A percentile compares a stretch with the other conserved stretches of the same genome.
Evolutionary conservation across 2,888 invertebrate species (phyloP).

Genomic region (Bunonema sp.): DNA sequence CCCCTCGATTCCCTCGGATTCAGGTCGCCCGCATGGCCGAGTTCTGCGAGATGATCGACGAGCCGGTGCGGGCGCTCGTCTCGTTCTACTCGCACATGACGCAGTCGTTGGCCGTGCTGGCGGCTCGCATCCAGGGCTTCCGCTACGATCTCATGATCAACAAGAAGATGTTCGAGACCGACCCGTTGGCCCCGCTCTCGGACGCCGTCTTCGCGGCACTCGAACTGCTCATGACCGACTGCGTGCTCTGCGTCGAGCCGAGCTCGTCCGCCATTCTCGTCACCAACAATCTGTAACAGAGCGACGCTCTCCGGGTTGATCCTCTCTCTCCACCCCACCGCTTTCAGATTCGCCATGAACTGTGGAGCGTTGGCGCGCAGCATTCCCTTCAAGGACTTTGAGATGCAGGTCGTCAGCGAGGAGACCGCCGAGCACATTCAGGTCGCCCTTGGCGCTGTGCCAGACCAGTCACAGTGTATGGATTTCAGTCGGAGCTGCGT

Average conservation of each 20-base stretch:
- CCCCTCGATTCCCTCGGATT: no score
- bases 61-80: slow-evolving; percentile 19
- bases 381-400: slow-evolving; percentile 38
- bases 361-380: slow-evolving; percentile 35
- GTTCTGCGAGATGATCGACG: slow-evolving; percentile 11
- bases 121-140: slow-evolving; percentile 33
- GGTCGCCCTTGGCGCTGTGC: slow-evolving; percentile 1
- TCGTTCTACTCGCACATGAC: slow-evolving; percentile 37
- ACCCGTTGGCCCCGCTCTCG: slow-evolving; percentile 27
- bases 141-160: slow-evolving; percentile 32
- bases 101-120: slow-evolving; percentile 32
- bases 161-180: slow-evolving; percentile 16
- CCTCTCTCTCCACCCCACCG: slow-evolving; percentile 13
- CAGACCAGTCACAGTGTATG: neutral
- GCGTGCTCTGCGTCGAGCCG: slow-evolving; percentile 36
- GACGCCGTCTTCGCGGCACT: slow-evolving; percentile 37
- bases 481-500: slow-evolving; percentile 26
- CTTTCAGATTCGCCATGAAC: slow-evolving; percentile 20
- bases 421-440: slow-evolving; percentile 38
- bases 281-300: slow-evolving; percentile 28
- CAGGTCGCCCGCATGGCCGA: slow-evolving; percentile 11
- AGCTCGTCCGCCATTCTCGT: slow-evolving; percentile 37
- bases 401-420: slow-evolving; percentile 37
- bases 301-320: neutral
- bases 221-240: slow-evolving; percentile 37